These are phyloP conservation scores for Falco biarmicus DNA, from an alignment of 2,797 vertebrate species.

Conservation along the genomic window DNA sequence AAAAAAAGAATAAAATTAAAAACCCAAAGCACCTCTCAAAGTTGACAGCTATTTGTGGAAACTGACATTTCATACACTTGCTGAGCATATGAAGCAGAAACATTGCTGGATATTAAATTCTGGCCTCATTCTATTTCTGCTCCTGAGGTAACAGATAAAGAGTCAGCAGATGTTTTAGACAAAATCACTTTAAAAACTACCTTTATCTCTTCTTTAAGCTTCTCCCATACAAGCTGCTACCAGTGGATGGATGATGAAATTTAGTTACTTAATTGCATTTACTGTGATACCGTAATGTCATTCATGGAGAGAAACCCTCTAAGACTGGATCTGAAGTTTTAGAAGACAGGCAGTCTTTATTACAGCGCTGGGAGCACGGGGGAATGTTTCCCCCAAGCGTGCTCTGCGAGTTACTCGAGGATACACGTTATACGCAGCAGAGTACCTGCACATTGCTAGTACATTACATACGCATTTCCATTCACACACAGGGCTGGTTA, in stretches of 20 bases:
- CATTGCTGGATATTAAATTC: background rate
- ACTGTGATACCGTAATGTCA: background rate
- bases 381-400: no score
- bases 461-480: no score
- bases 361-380: no score
- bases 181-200: background rate
- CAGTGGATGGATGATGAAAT: accelerated
- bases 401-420: no score
- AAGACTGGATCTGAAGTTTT: no score
- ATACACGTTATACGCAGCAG: no score
- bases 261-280: background rate
- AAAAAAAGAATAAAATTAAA: background rate
- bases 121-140: background rate
- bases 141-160: background rate
- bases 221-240: background rate
- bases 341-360: no score
- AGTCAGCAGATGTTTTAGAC: background rate
- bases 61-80: background rate
- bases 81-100: background rate
- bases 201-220: background rate
- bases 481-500: no score
- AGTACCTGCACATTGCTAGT: no score
- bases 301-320: no score
- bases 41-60: background rate
- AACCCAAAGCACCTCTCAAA: background rate